Percentiles rank a stretch among this genome's conserved stretches.
Evolutionary conservation across 2,888 invertebrate genomes (phyloP).

Genomic region (Asteroscopus sphinx): DNA sequence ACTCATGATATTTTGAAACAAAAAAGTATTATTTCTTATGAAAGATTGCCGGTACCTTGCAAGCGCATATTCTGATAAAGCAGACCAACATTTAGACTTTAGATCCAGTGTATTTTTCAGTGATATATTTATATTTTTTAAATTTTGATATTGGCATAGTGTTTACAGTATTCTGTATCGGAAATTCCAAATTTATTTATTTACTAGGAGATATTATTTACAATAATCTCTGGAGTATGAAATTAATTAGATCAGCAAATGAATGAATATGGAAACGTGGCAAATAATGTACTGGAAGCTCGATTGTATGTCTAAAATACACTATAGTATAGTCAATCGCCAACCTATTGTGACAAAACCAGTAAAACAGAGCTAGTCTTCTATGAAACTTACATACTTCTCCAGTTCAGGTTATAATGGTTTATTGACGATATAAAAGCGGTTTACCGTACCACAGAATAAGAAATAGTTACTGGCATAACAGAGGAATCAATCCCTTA

Average conservation of each 20-base stretch:
- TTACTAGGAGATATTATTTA: slow-evolving; percentile 32
- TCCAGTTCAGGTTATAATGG: too few relatives aligned
- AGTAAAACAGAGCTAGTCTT: too few relatives aligned
- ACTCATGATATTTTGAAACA: slow-evolving; percentile 19
- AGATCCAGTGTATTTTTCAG: slow-evolving; percentile 51
- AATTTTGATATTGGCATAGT: slow-evolving; percentile 59
- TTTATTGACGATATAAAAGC: too few relatives aligned
- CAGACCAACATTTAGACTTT: slow-evolving; percentile 3
- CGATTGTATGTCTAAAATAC: neutral
- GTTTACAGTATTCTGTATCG: slow-evolving; percentile 52
- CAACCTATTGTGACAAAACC: too few relatives aligned
- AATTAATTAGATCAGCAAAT: slow-evolving; percentile 4
- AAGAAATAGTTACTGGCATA: too few relatives aligned
- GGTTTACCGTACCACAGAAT: too few relatives aligned
- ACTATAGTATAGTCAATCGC: too few relatives aligned
- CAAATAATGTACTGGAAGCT: neutral
- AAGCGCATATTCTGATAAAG: slow-evolving; percentile 25
- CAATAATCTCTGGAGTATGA: slow-evolving; percentile 14
- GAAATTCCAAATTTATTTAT: slow-evolving; percentile 56
- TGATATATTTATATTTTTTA: slow-evolving; percentile 52
- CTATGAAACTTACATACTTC: too few relatives aligned
- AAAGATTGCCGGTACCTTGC: slow-evolving; percentile 24
- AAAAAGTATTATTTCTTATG: slow-evolving; percentile 48
- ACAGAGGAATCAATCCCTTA: too few relatives aligned
- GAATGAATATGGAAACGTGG: slow-evolving; percentile 3